Conservation (phyloP, 2,888 invertebrate species). For the Enoplolaimus lenunculus region DNA sequence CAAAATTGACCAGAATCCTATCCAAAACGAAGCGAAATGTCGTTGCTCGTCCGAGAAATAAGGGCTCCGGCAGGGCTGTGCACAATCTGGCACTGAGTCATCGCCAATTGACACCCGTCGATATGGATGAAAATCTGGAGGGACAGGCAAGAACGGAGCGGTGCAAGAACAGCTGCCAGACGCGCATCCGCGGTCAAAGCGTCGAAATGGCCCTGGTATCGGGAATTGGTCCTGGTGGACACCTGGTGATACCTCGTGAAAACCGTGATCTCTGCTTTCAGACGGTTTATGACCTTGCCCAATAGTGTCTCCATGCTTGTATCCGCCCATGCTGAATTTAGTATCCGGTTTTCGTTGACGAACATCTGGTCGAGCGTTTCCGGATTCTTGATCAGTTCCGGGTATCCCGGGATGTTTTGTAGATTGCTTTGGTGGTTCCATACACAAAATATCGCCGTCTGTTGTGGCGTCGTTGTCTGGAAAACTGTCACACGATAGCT, state of each 20-base stretch:
- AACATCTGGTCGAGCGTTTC: no score
- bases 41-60: constrained; percentile 57
- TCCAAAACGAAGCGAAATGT: constrained; percentile 85
- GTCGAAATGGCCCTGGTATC: neutral
- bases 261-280: no score
- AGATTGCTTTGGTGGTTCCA: constrained; percentile 22
- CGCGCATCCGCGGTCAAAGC: neutral
- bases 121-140: constrained; percentile 9
- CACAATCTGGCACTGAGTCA: constrained; percentile 30
- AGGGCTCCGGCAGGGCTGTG: constrained; percentile 31
- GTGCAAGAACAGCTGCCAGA: neutral
- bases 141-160: neutral
- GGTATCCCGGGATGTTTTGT: neutral
- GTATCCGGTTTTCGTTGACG: neutral
- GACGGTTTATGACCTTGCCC: constrained; percentile 17
- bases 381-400: no score
- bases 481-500: constrained; percentile 83
- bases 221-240: constrained; percentile 22
- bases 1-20: constrained; percentile 83
- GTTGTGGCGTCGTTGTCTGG: constrained; percentile 47
- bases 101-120: constrained; percentile 28
- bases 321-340: neutral
- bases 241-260: no score
- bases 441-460: constrained; percentile 18
- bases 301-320: neutral